Conservation (phyloP, 2,888 invertebrate species). For the Gymnocheta viridis region DNA sequence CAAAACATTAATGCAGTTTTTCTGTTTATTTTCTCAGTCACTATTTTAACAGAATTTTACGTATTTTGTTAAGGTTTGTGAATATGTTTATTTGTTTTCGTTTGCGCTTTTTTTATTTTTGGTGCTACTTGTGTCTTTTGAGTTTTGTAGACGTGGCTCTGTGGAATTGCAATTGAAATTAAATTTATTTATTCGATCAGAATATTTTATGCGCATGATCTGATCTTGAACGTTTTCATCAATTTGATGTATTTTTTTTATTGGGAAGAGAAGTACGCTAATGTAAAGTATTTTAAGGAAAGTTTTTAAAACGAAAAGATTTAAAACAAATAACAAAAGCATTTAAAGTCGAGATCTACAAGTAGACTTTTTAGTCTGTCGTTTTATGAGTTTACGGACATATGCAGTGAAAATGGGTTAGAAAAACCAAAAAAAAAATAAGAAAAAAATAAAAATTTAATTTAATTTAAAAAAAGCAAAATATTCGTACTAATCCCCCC, state of each 20-base stretch:
- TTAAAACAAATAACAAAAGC: no score
- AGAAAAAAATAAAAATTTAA: no score
- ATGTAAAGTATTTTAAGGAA: not conserved
- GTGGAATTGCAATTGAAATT: slow-evolving; percentile 60
- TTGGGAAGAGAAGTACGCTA: slow-evolving; percentile 1
- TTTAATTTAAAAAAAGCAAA: no score
- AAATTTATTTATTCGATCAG: slow-evolving; percentile 65
- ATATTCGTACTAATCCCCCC: no score
- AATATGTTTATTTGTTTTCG: slow-evolving; percentile 54
- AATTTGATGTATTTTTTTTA: slow-evolving; percentile 10
- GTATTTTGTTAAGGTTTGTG: slow-evolving; percentile 56
- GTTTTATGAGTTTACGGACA: no score
- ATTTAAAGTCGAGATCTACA: no score
- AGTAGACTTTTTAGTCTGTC: no score
- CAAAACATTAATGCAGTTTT: slow-evolving; percentile 51
- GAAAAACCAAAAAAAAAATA: no score
- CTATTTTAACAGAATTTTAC: slow-evolving; percentile 39
- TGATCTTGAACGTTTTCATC: slow-evolving; percentile 46
- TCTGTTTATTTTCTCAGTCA: slow-evolving; percentile 26
- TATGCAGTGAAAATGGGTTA: no score
- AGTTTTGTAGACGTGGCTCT: slow-evolving; percentile 6
- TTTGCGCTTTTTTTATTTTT: not conserved
- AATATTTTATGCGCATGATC: slow-evolving; percentile 66
- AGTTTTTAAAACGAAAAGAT: no score
- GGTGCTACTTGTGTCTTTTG: slow-evolving; percentile 10